A percentile compares a stretch with the other conserved stretches of the same genome.
Conservation (phyloP, 2,113 vertebrate genomes). For the Hucho hucho region DNA sequence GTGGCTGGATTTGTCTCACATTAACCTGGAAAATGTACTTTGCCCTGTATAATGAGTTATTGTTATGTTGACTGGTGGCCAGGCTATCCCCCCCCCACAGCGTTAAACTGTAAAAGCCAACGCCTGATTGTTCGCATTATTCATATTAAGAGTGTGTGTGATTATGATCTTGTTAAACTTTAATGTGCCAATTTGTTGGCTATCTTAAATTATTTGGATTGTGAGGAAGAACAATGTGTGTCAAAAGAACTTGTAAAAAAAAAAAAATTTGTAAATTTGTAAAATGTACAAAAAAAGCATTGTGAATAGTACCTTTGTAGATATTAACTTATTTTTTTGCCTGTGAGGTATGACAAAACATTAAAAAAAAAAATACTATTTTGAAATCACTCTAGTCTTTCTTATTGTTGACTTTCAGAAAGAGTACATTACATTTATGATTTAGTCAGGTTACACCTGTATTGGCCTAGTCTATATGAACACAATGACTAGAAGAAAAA, state of each 20-base stretch:
- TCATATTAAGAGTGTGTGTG: constrained; percentile 19
- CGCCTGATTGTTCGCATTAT: constrained; percentile 24
- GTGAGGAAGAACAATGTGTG: constrained; percentile 7
- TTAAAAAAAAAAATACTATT: constrained; percentile 62
- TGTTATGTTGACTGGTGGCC: constrained; percentile 14
- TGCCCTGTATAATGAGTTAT: constrained; percentile 45
- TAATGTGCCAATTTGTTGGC: constrained; percentile 49
- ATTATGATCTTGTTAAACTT: constrained; percentile 33
- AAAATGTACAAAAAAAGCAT: constrained; percentile 78
- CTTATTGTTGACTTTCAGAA: background rate
- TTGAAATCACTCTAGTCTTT: constrained; percentile 35
- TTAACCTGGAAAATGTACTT: constrained; percentile 37
- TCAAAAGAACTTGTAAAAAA: constrained; percentile 50
- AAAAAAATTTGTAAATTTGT: constrained; percentile 80
- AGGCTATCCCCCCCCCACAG: background rate
- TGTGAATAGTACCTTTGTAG: constrained; percentile 90
- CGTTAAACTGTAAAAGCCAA: background rate
- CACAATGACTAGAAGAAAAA: too few species aligned
- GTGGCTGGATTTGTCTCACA: background rate
- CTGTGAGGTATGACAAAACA: constrained; percentile 53
- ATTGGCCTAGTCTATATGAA: too few species aligned
- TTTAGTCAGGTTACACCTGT: too few species aligned
- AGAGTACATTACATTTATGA: too few species aligned
- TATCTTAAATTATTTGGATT: constrained; percentile 38
- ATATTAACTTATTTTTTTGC: constrained; percentile 92